These are phyloP conservation scores for Heteronetta atricapilla DNA, from an alignment of 2,113 vertebrate genomes.

Conservation along the genomic window DNA sequence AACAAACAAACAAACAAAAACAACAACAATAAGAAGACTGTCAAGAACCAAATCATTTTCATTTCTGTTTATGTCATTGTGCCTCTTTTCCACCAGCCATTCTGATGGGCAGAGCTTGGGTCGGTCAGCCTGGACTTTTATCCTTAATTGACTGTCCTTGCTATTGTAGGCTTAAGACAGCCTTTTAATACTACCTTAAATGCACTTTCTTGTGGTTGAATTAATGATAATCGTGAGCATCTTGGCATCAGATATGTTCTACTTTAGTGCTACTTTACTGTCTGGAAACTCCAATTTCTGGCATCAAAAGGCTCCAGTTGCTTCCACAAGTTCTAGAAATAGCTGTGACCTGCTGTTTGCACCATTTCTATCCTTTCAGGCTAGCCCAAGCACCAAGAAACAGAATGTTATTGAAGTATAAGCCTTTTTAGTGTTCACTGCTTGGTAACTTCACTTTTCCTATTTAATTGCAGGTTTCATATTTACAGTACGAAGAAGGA, in stretches of 20 bases:
- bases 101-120: neutral
- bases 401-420: constrained; percentile 52
- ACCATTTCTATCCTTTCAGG: constrained; percentile 34
- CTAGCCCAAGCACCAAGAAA: neutral
- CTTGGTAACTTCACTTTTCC: neutral
- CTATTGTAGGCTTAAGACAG: neutral
- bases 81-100: neutral
- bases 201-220: constrained; percentile 28
- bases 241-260: neutral
- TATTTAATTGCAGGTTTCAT: constrained; percentile 66
- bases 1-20: neutral
- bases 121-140: neutral
- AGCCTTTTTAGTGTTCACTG: constrained; percentile 24
- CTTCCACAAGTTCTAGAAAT: constrained; percentile 66
- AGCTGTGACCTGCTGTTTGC: constrained; percentile 55
- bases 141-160: neutral
- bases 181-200: constrained; percentile 17
- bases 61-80: neutral
- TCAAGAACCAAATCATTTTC: neutral
- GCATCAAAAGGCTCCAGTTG: constrained; percentile 49
- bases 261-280: neutral
- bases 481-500: constrained; percentile 39
- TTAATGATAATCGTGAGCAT: neutral
- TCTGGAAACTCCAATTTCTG: constrained; percentile 57
- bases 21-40: neutral